phyloP scores from a whole-genome alignment of 1,140 invertebrate genomes.

The Aphidius gifuensis region DNA sequence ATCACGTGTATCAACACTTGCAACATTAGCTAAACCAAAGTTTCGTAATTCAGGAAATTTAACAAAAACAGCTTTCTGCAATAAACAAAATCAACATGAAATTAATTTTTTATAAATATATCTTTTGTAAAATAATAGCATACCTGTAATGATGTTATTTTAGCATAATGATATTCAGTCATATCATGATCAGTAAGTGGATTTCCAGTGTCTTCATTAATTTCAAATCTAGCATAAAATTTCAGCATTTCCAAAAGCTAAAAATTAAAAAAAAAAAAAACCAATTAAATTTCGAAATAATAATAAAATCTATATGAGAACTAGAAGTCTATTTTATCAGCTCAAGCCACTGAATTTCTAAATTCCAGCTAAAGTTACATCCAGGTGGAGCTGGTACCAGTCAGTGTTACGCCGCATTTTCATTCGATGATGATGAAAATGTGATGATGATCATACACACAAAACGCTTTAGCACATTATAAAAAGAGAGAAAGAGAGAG shows the following conservation, averaged over 20 bases:
- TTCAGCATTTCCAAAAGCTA: constrained; percentile 93
- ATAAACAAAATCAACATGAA: constrained; percentile 32
- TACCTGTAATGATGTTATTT: constrained; percentile 83
- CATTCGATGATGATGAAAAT: no score
- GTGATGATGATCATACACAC: no score
- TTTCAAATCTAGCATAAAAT: constrained; percentile 97
- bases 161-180: constrained; percentile 87
- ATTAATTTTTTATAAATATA: constrained; percentile 15
- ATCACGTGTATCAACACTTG: constrained; percentile 86
- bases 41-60: constrained; percentile 84
- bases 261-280: constrained; percentile 44
- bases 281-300: no score
- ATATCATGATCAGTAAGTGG: constrained; percentile 91
- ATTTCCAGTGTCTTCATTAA: constrained; percentile 94
- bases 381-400: no score
- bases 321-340: no score
- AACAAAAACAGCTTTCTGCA: constrained; percentile 86
- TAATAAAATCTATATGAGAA: no score
- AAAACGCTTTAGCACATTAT: no score
- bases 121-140: not conserved
- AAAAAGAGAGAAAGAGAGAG: no score
- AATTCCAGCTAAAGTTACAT: no score
- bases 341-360: no score
- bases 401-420: no score
- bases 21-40: constrained; percentile 92